Conservation (phyloP, 2,113 vertebrate genomes). For the Pandion haliaetus region DNA sequence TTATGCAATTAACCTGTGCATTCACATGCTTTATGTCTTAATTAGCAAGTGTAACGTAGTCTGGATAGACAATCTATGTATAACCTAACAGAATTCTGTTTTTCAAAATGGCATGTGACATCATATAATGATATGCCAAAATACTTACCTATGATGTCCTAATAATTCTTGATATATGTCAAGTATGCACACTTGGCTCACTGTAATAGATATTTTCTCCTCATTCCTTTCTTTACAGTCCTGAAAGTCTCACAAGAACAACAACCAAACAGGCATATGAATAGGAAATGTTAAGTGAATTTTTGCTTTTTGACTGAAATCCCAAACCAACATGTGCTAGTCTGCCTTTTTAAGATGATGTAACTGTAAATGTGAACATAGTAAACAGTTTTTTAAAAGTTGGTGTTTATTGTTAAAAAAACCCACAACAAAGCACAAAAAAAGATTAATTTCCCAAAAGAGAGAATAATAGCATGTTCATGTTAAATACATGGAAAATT, state of each 20-base stretch:
- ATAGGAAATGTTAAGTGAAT: not conserved
- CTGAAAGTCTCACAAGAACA: not conserved
- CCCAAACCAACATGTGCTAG: not conserved
- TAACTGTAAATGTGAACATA: not conserved
- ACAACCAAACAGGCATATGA: not conserved
- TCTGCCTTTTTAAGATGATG: not conserved
- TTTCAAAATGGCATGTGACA: not conserved
- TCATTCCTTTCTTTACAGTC: not conserved
- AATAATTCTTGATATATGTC: not conserved
- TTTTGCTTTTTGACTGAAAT: not conserved
- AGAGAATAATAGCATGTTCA: not conserved
- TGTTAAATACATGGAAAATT: not conserved
- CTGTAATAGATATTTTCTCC: not conserved
- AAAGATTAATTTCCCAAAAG: not conserved
- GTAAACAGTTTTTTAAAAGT: not conserved
- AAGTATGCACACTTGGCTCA: not conserved
- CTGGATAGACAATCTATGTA: not conserved
- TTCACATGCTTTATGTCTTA: not conserved
- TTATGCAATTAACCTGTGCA: not conserved
- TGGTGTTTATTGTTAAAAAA: not conserved
- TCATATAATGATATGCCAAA: not conserved
- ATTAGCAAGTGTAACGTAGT: not conserved
- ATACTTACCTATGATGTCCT: not conserved
- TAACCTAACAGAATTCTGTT: not conserved
- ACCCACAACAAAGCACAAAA: not conserved